Percentiles rank a stretch among this genome's conserved stretches.
These are phyloP conservation scores for Meriones unguiculatus DNA, from an alignment of 2,113 vertebrate genomes.

Conservation along the genomic window DNA sequence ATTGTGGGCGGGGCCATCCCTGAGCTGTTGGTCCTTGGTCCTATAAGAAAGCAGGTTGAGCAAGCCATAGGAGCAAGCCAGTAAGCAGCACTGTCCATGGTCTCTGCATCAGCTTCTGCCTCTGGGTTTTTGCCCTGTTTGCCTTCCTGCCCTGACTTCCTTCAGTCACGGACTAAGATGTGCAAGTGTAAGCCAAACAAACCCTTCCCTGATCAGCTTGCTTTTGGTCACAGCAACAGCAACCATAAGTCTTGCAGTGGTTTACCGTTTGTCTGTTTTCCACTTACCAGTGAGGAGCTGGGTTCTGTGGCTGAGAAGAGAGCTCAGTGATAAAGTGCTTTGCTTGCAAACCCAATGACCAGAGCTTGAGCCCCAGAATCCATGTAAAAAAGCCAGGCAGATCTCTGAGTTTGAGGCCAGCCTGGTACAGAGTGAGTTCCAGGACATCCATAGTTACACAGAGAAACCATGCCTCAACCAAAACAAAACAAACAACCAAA, in stretches of 20 bases:
- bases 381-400: not conserved
- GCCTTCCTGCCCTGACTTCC: not conserved
- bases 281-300: not conserved
- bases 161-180: not conserved
- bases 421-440: too few species aligned
- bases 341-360: not conserved
- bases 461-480: too few species aligned
- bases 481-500: too few species aligned
- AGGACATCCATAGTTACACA: too few species aligned
- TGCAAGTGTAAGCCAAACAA: not conserved
- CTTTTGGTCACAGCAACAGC: too few species aligned
- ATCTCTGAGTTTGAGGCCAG: too few species aligned
- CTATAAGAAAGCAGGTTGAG: not conserved
- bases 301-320: not conserved
- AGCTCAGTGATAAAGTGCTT: not conserved
- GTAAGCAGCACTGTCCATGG: not conserved
- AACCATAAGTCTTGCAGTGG: not conserved
- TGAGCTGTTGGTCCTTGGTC: not conserved
- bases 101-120: not conserved
- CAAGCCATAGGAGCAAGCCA: not conserved
- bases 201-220: not conserved
- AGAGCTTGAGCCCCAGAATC: not conserved
- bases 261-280: not conserved
- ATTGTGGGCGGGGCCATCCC: not conserved
- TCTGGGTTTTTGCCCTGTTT: not conserved